phyloP scores from a whole-genome alignment of 2,113 vertebrate species.

The Sander vitreus region DNA sequence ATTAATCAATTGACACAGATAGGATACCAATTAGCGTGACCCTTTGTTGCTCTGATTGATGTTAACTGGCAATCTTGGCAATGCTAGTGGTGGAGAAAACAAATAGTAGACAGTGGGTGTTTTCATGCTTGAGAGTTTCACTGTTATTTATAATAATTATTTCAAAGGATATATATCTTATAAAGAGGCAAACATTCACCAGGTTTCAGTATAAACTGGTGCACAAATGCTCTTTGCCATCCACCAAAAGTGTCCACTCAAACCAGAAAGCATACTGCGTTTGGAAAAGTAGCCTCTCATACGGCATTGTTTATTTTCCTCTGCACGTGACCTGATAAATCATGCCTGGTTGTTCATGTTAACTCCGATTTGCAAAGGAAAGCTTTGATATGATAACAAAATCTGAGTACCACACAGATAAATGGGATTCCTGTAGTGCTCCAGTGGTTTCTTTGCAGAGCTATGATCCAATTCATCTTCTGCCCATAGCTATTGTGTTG shows the following conservation, averaged over 20 bases:
- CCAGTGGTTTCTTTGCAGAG: conserved; percentile 57
- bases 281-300: neutral
- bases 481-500: conserved; percentile 50
- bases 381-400: conserved; percentile 34
- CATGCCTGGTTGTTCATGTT: conserved; percentile 32
- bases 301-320: neutral
- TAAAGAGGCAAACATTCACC: neutral
- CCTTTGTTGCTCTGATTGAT: conserved; percentile 43
- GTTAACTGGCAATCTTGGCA: conserved; percentile 15
- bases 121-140: neutral
- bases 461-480: conserved; percentile 64
- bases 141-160: neutral
- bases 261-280: neutral
- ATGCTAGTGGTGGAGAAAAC: neutral
- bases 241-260: neutral
- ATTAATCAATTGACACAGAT: conserved; percentile 23
- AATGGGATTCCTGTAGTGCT: conserved; percentile 58
- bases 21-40: conserved; percentile 29
- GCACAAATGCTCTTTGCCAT: neutral
- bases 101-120: conserved; percentile 14
- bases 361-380: conserved; percentile 39
- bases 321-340: conserved; percentile 4
- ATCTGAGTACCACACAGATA: conserved; percentile 38
- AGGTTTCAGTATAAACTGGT: neutral
- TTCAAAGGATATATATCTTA: neutral